A percentile compares a stretch with the other conserved stretches of the same genome.
Evolutionary conservation across 2,797 vertebrate genomes (phyloP).

Genomic region (Amblyopsis hoosieri): DNA sequence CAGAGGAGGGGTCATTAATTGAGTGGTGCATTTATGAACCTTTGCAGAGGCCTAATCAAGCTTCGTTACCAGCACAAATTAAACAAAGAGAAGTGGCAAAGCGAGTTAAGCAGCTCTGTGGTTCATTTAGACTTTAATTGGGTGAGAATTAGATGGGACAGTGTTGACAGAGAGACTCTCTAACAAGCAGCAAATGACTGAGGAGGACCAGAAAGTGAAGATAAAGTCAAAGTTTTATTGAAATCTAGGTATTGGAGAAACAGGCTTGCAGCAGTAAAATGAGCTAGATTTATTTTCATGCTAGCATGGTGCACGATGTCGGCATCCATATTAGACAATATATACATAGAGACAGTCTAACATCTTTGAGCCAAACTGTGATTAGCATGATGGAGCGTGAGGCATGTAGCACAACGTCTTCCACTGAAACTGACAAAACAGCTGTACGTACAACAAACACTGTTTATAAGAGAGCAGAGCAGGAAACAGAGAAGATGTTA

Average conservation of each 20-base stretch:
- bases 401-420: too few species aligned
- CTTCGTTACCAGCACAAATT: conserved; percentile 73
- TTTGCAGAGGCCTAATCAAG: conserved; percentile 59
- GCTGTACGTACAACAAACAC: too few species aligned
- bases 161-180: conserved; percentile 63
- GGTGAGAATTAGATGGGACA: conserved; percentile 69
- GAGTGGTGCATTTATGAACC: conserved; percentile 69
- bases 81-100: conserved; percentile 71
- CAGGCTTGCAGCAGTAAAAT: neutral
- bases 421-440: too few species aligned
- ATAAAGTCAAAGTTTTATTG: conserved; percentile 7
- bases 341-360: too few species aligned
- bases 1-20: conserved; percentile 59
- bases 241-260: neutral
- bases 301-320: too few species aligned
- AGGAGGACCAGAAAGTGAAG: conserved; percentile 20
- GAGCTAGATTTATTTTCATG: too few species aligned
- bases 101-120: conserved; percentile 65
- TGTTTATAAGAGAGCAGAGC: neutral
- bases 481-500: neutral
- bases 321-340: too few species aligned
- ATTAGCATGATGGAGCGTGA: too few species aligned
- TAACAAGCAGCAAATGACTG: conserved; percentile 63
- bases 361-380: too few species aligned
- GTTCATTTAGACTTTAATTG: conserved; percentile 77